Conservation (phyloP, 2,888 invertebrate species). For the Alitta virens region DNA sequence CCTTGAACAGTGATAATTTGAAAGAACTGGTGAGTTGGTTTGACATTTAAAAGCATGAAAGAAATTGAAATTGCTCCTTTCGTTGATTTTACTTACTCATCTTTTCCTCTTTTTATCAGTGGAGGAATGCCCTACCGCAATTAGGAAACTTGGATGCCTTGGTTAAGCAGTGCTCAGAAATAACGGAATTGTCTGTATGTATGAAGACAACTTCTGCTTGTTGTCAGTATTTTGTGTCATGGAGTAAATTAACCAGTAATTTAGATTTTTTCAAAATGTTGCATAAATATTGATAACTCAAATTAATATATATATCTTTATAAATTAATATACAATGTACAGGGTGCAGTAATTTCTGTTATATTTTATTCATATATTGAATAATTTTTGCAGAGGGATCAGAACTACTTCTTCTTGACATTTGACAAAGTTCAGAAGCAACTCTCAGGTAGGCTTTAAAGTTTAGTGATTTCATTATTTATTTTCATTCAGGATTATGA, state of each 20-base stretch:
- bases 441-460: conserved; percentile 26
- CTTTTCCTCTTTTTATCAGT: conserved; percentile 32
- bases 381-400: conserved; percentile 15
- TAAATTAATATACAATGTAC: too few relatives aligned
- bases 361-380: too few relatives aligned
- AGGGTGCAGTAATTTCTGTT: too few relatives aligned
- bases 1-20: conserved; percentile 33
- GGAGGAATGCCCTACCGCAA: conserved; percentile 40
- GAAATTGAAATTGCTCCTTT: neutral
- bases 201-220: too few relatives aligned
- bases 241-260: too few relatives aligned
- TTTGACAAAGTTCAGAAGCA: conserved; percentile 29
- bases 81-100: neutral
- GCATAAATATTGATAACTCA: too few relatives aligned
- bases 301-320: too few relatives aligned
- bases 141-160: conserved; percentile 45
- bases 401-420: conserved; percentile 27
- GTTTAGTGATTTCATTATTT: neutral
- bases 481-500: too few relatives aligned
- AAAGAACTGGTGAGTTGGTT: conserved; percentile 37
- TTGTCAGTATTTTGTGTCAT: too few relatives aligned
- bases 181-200: neutral
- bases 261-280: too few relatives aligned
- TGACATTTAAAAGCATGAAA: neutral
- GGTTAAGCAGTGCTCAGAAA: conserved; percentile 35